These are phyloP conservation scores for Monochamus saltuarius DNA, from an alignment of 1,140 invertebrate genomes.

Conservation along the genomic window DNA sequence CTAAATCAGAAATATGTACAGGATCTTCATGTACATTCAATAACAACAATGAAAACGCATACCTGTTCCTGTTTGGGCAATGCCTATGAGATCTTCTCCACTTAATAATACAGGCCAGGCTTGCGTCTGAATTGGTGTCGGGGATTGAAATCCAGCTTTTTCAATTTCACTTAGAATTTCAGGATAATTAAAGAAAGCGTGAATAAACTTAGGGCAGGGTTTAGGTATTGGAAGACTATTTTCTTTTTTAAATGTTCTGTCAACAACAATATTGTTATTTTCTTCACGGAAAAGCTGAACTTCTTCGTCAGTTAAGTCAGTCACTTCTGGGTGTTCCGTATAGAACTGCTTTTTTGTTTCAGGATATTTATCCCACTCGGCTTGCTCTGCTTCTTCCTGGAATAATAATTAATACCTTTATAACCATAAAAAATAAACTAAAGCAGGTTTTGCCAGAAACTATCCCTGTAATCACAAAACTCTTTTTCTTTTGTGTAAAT, in stretches of 20 bases:
- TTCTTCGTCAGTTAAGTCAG: conserved; percentile 62
- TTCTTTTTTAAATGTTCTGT: conserved; percentile 53
- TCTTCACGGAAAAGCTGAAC: conserved; percentile 61
- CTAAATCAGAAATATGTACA: too few species aligned
- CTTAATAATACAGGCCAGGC: conserved; percentile 85
- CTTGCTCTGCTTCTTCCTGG: conserved; percentile 57
- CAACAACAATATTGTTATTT: conserved; percentile 69
- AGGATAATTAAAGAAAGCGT: conserved; percentile 80
- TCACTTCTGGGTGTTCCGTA: conserved; percentile 70
- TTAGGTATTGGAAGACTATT: conserved; percentile 68
- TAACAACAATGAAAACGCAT: conserved; percentile 39
- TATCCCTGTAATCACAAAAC: too few species aligned
- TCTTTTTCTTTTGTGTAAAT: too few species aligned
- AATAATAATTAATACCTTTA: conserved; percentile 35
- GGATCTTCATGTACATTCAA: too few species aligned
- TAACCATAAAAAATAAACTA: background rate
- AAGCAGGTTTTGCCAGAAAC: background rate
- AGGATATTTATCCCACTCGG: conserved; percentile 64
- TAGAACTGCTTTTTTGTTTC: conserved; percentile 83
- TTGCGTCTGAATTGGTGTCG: conserved; percentile 90
- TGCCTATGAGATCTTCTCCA: conserved; percentile 88
- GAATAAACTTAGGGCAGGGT: conserved; percentile 79
- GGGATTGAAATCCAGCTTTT: conserved; percentile 77
- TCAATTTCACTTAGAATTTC: conserved; percentile 81
- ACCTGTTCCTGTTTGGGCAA: conserved; percentile 91